Percentiles rank a stretch among this genome's conserved stretches.
Evolutionary conservation across 2,113 vertebrate species (phyloP).

Genomic region (Odocoileus virginianus): DNA sequence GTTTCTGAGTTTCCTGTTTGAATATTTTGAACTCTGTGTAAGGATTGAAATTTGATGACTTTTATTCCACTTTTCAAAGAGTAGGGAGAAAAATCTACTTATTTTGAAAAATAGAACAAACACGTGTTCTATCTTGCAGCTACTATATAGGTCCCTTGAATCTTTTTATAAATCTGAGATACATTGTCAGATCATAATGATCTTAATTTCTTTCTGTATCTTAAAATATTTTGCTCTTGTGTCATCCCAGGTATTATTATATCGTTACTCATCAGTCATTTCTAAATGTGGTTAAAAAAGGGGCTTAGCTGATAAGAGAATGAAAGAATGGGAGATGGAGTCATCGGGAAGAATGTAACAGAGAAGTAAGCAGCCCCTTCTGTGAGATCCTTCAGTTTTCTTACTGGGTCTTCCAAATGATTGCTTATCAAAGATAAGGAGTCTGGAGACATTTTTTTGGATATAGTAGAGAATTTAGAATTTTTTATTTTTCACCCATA

Average conservation of each 20-base stretch:
- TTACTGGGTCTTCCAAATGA: no score
- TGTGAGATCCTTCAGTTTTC: background rate
- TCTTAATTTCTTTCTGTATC: background rate
- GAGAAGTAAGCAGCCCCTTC: background rate
- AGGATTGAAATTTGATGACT: background rate
- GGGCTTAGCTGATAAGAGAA: background rate
- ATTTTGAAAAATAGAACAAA: background rate
- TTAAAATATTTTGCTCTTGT: background rate
- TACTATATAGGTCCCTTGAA: background rate
- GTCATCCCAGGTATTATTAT: background rate
- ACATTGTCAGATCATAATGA: background rate
- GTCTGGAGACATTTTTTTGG: background rate
- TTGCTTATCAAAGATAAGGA: background rate
- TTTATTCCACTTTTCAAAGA: background rate
- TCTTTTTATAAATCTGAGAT: background rate
- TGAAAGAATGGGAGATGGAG: background rate
- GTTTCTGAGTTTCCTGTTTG: background rate
- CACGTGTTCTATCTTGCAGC: background rate
- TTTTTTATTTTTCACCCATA: background rate
- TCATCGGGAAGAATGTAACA: fast-evolving
- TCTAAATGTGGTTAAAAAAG: background rate
- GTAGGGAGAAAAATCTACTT: background rate
- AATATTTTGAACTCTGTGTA: background rate
- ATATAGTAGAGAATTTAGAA: background rate
- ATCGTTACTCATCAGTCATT: background rate